phyloP scores from a whole-genome alignment of 2,888 invertebrate species.

The Cecidostiba fungosa region DNA sequence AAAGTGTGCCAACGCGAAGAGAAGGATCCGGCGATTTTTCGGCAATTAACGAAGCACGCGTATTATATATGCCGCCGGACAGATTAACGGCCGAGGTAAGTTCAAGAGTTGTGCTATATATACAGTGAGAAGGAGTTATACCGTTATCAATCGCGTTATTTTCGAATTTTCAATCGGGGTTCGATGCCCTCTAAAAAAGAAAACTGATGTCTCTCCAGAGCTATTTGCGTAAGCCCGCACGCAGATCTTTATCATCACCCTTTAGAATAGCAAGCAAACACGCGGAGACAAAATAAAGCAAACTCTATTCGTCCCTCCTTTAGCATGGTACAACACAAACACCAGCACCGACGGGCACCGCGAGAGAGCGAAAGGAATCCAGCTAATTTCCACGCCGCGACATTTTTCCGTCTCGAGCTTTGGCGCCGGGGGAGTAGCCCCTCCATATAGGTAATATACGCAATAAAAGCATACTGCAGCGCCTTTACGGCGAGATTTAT shows the following conservation, averaged over 20 bases:
- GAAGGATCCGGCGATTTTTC: conserved; percentile 1
- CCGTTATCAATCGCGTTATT: not conserved
- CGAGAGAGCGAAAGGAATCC: not conserved
- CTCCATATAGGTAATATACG: not conserved
- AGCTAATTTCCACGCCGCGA: not conserved
- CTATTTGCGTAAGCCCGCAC: not conserved
- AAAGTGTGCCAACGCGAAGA: conserved; percentile 39
- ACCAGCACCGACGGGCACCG: not conserved
- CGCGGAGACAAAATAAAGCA: not conserved
- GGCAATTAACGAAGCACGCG: conserved; percentile 26
- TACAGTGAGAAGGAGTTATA: not conserved
- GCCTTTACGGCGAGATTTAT: conserved; percentile 68
- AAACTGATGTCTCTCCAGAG: not conserved
- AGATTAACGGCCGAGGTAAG: conserved; percentile 28
- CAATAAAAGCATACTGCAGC: not conserved
- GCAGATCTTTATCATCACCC: not conserved
- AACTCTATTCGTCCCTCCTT: not conserved
- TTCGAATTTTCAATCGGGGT: not conserved
- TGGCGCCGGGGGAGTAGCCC: conserved; percentile 42
- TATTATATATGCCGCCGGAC: not conserved
- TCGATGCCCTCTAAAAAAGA: not conserved
- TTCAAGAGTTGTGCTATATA: not conserved
- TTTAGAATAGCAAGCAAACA: not conserved
- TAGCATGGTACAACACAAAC: not conserved
- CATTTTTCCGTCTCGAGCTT: conserved; percentile 18